Conservation (phyloP, 2,113 vertebrate species). For the Neolamprologus ventralis region DNA sequence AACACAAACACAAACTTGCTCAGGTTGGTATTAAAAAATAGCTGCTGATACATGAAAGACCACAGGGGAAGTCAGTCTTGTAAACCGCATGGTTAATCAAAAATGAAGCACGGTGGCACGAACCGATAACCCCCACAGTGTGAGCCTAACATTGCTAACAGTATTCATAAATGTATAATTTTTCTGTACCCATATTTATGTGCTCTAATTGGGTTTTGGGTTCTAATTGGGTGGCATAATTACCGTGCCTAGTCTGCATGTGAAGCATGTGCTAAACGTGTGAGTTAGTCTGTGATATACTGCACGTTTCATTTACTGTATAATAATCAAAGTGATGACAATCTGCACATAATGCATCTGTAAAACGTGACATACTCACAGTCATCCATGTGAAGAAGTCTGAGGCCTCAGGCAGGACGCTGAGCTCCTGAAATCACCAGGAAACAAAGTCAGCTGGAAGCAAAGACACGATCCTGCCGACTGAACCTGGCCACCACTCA, state of each 20-base stretch:
- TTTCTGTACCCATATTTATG: background rate
- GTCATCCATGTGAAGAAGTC: conserved; percentile 78
- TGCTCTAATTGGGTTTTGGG: background rate
- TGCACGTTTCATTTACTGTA: background rate
- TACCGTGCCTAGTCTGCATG: background rate
- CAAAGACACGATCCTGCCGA: rapidly evolving
- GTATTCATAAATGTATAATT: background rate
- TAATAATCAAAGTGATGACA: background rate
- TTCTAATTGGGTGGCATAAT: background rate
- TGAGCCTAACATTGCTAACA: background rate
- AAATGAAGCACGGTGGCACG: background rate
- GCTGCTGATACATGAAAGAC: background rate
- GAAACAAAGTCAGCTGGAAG: background rate
- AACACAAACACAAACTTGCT: background rate
- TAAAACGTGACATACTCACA: conserved; percentile 61
- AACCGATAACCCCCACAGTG: background rate
- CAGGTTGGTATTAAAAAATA: background rate
- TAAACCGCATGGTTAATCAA: background rate
- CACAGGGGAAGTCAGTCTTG: background rate
- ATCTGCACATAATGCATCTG: background rate
- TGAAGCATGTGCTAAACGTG: background rate
- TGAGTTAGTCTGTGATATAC: background rate
- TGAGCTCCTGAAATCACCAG: conserved; percentile 74
- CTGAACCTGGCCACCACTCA: background rate
- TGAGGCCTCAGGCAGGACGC: conserved; percentile 68